These are phyloP conservation scores for Brachylomia viminalis DNA, from an alignment of 2,888 invertebrate genomes.

Conservation along the genomic window DNA sequence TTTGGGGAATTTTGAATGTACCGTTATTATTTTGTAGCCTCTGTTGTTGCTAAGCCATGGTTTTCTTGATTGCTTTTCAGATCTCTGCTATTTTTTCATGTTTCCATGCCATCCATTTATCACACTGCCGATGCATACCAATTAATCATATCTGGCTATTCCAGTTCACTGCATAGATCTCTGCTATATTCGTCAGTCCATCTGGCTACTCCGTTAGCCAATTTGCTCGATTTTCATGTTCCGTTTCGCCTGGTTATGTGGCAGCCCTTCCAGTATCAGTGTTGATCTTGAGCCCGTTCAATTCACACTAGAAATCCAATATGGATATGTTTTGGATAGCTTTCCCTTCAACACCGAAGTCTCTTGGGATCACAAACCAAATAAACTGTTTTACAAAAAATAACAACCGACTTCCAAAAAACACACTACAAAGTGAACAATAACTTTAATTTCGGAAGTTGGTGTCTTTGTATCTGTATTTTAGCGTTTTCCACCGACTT, in stretches of 20 bases:
- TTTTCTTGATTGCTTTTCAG: conserved; percentile 19
- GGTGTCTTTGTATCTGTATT: too few species aligned
- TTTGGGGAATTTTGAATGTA: conserved; percentile 14
- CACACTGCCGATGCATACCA: conserved; percentile 8
- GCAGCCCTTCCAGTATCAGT: neutral
- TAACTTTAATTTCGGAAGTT: too few species aligned
- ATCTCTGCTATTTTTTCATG: conserved; percentile 13
- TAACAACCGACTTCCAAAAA: too few species aligned
- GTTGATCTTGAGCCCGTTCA: conserved; percentile 13
- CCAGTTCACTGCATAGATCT: conserved; percentile 11
- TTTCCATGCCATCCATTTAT: conserved; percentile 24
- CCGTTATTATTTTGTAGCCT: neutral
- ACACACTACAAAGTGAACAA: too few species aligned
- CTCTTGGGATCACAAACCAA: conserved; percentile 18
- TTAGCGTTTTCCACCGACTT: too few species aligned
- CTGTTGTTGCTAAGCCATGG: conserved; percentile 10
- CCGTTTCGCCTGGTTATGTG: neutral
- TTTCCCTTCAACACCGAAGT: conserved; percentile 28
- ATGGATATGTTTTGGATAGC: conserved; percentile 31
- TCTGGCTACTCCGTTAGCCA: conserved; percentile 25
- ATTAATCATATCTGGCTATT: conserved; percentile 34
- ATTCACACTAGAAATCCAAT: conserved; percentile 20
- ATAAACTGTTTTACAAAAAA: too few species aligned
- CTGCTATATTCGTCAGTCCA: neutral
- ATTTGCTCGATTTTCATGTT: conserved; percentile 33